A percentile compares a stretch with the other conserved stretches of the same genome.
Evolutionary conservation across 2,113 vertebrate genomes (phyloP).

Genomic region (Apaloderma vittatum): DNA sequence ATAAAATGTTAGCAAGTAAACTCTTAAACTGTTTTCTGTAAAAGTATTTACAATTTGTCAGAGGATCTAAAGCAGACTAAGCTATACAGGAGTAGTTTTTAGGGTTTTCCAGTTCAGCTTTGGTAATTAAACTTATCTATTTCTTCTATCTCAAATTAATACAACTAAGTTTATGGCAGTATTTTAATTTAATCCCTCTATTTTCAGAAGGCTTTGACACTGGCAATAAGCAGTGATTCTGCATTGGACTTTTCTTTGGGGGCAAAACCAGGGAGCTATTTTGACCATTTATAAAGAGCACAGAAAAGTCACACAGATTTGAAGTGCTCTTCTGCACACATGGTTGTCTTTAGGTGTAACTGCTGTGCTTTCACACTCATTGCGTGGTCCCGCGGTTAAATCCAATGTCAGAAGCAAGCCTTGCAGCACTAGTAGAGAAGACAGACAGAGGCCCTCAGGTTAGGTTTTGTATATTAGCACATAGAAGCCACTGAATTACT

Average conservation of each 20-base stretch:
- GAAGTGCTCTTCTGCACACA: not conserved
- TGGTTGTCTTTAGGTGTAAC: not conserved
- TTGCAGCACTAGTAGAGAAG: not conserved
- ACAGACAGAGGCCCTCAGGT: not conserved
- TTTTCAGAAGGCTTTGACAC: conserved; percentile 36
- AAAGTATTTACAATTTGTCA: not conserved
- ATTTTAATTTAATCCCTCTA: conserved; percentile 47
- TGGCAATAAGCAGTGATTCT: not conserved
- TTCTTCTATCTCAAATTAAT: conserved; percentile 36
- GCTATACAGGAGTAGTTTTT: conserved; percentile 8
- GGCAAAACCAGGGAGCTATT: not conserved
- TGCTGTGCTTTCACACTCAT: not conserved
- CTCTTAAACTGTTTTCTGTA: not conserved
- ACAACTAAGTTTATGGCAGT: conserved; percentile 6
- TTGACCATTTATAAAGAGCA: not conserved
- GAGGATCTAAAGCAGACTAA: not conserved
- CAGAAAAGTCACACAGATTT: not conserved
- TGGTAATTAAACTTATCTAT: conserved; percentile 10
- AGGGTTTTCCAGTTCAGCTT: conserved; percentile 32
- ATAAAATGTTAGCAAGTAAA: not conserved
- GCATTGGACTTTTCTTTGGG: not conserved
- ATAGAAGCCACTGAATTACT: not conserved
- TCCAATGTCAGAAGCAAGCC: not conserved
- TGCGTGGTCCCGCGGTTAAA: not conserved
- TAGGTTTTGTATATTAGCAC: not conserved